Percentiles rank a stretch among this genome's conserved stretches.
Conservation (phyloP, 2,888 invertebrate species). For the Trichopria drosophilae region DNA sequence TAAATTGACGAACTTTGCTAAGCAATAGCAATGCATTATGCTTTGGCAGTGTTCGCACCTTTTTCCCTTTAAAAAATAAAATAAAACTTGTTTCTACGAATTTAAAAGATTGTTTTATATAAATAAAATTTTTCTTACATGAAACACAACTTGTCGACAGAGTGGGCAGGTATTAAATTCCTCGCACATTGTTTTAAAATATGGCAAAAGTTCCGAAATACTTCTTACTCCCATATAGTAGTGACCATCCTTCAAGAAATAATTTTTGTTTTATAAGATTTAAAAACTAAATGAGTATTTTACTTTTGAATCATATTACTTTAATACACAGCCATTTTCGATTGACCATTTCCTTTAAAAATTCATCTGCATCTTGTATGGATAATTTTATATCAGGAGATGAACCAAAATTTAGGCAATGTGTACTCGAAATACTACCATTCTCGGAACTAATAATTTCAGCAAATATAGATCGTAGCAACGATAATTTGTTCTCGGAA, state of each 20-base stretch:
- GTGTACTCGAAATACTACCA: constrained; percentile 40
- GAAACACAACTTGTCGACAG: constrained; percentile 48
- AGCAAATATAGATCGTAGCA: constrained; percentile 44
- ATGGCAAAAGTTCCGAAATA: constrained; percentile 49
- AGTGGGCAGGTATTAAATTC: constrained; percentile 45
- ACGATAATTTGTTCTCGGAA: constrained; percentile 38
- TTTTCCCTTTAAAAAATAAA: constrained; percentile 33
- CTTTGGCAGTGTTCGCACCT: constrained; percentile 36
- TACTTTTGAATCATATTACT: constrained; percentile 38
- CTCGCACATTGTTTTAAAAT: constrained; percentile 47
- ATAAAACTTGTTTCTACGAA: background rate
- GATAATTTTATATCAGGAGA: constrained; percentile 37
- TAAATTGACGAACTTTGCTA: constrained; percentile 14
- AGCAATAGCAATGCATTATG: constrained; percentile 26
- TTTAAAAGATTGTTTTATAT: background rate
- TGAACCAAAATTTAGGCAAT: constrained; percentile 44
- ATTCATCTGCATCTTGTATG: constrained; percentile 41
- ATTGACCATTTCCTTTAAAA: constrained; percentile 39
- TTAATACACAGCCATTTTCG: constrained; percentile 44
- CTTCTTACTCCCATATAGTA: constrained; percentile 52
- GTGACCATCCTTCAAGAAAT: constrained; percentile 43
- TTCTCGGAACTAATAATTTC: constrained; percentile 44
- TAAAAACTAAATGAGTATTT: constrained; percentile 10
- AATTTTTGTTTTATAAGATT: constrained; percentile 3
- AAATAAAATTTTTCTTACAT: constrained; percentile 42